These are phyloP conservation scores for Hipparchia semele DNA, from an alignment of 2,888 invertebrate genomes.

Conservation along the genomic window DNA sequence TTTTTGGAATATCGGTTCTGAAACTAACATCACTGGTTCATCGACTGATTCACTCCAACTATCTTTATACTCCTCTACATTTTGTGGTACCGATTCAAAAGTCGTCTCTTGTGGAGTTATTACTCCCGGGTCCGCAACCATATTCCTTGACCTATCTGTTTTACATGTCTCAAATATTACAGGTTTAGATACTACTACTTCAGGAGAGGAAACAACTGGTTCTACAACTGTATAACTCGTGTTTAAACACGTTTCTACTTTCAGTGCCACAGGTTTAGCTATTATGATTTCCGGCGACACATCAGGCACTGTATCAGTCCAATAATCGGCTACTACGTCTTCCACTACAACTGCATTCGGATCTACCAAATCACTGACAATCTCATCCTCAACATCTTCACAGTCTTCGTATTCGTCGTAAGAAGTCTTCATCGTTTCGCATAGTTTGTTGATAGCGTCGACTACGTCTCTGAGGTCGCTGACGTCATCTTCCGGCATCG, in stretches of 20 bases:
- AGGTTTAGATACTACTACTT: background rate
- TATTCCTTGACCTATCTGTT: background rate
- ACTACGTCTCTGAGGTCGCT: constrained; percentile 75
- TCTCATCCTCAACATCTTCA: constrained; percentile 24
- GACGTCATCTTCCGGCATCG: constrained; percentile 64
- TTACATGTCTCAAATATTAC: constrained; percentile 11
- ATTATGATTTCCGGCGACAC: background rate
- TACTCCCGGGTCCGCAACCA: background rate
- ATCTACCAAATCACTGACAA: constrained; percentile 45
- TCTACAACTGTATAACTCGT: background rate
- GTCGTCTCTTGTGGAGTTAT: background rate
- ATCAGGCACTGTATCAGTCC: constrained; percentile 39
- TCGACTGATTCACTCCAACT: background rate
- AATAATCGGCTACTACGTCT: constrained; percentile 50
- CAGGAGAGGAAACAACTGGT: background rate
- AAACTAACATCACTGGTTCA: background rate
- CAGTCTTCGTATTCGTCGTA: constrained; percentile 51
- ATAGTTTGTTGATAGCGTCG: constrained; percentile 76
- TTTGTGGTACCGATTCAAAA: background rate
- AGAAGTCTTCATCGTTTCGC: constrained; percentile 76
- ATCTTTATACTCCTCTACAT: background rate
- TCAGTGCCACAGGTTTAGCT: background rate
- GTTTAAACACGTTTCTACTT: background rate
- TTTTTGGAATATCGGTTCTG: constrained; percentile 11
- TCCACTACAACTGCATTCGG: constrained; percentile 54